These are phyloP conservation scores for Lasiommata megera DNA, from an alignment of 2,888 invertebrate genomes.

Conservation along the genomic window DNA sequence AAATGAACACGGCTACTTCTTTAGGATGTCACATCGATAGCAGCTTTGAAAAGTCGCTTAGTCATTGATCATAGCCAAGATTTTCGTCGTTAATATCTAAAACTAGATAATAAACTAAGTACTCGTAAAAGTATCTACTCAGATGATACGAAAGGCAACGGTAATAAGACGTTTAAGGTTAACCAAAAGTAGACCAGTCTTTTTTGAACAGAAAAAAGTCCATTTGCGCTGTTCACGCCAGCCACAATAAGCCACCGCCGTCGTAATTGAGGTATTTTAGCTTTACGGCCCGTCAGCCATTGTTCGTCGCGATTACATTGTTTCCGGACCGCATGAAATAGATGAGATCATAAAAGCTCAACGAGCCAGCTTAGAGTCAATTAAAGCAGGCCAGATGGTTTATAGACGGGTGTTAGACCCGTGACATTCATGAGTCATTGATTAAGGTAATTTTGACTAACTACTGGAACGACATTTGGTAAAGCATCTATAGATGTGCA, in stretches of 20 bases:
- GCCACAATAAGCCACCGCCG: conserved; percentile 39
- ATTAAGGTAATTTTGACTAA: conserved; percentile 35
- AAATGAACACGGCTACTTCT: too few relatives aligned
- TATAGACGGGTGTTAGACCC: conserved; percentile 45
- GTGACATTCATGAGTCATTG: conserved; percentile 46
- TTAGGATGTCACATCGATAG: too few relatives aligned
- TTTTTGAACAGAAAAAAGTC: conserved; percentile 13
- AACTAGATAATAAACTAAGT: too few relatives aligned
- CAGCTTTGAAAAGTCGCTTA: too few relatives aligned
- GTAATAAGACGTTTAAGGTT: conserved; percentile 1
- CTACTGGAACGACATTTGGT: conserved; percentile 23
- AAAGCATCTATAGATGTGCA: not conserved
- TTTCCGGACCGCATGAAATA: conserved; percentile 57
- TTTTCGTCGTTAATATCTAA: too few relatives aligned
- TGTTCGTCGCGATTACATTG: conserved; percentile 47
- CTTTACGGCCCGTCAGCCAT: conserved; percentile 41
- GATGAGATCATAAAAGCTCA: conserved; percentile 65
- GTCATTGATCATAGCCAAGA: too few relatives aligned
- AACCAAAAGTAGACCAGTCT: conserved; percentile 1
- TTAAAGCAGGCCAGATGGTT: conserved; percentile 56
- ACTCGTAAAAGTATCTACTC: too few relatives aligned
- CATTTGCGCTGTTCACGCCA: conserved; percentile 22
- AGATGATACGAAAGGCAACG: too few relatives aligned
- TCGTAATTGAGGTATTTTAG: conserved; percentile 48
- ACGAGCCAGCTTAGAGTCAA: conserved; percentile 58